Percentiles rank a stretch among this genome's conserved stretches.
These are phyloP conservation scores for Morus bassanus DNA, from an alignment of 2,797 vertebrate genomes.

Conservation along the genomic window DNA sequence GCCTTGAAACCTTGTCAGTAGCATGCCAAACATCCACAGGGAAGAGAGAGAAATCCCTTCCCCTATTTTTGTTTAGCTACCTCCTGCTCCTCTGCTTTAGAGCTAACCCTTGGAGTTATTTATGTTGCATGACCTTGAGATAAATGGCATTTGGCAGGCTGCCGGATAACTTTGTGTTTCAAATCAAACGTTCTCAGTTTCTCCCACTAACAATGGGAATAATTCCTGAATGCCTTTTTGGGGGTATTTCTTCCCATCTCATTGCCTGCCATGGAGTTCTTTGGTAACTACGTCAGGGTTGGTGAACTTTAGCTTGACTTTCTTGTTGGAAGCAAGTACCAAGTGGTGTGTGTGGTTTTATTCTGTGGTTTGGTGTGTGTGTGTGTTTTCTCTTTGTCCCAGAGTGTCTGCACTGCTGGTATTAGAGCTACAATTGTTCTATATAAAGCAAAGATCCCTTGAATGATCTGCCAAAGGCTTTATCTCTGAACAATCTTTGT, in stretches of 20 bases:
- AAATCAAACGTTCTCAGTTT: conserved; percentile 27
- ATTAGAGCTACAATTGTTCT: conserved; percentile 55
- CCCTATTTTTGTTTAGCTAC: not conserved
- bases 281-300: not conserved
- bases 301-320: conserved; percentile 50
- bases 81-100: not conserved
- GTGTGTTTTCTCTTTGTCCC: conserved; percentile 48
- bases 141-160: conserved; percentile 26
- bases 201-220: conserved; percentile 23
- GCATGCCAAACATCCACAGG: not conserved
- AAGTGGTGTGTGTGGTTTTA: conserved; percentile 49
- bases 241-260: not conserved
- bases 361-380: conserved; percentile 46
- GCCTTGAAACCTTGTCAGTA: not conserved
- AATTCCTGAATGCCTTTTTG: conserved; percentile 23
- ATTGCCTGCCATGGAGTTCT: not conserved
- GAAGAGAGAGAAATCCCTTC: not conserved
- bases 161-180: conserved; percentile 3
- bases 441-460: conserved; percentile 55
- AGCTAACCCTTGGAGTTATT: conserved; percentile 32
- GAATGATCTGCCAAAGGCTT: conserved; percentile 49
- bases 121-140: conserved; percentile 22
- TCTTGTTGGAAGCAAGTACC: conserved; percentile 17
- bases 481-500: conserved; percentile 57
- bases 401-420: conserved; percentile 1